These are phyloP conservation scores for Oedothorax gibbosus DNA, from an alignment of 1,140 invertebrate genomes.

Conservation along the genomic window DNA sequence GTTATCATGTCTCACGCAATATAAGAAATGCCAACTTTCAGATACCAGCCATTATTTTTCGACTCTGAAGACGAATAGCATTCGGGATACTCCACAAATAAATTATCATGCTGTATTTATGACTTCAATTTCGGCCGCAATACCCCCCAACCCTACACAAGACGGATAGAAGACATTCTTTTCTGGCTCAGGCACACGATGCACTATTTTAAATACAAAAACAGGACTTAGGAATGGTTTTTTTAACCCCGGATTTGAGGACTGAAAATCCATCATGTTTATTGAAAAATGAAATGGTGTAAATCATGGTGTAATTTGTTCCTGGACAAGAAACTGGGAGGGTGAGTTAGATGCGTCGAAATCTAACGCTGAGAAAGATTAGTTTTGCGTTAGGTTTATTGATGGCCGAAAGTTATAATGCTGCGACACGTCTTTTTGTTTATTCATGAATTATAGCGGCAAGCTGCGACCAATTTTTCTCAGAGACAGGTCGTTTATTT, in stretches of 20 bases:
- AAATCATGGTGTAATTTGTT: conserved; percentile 11
- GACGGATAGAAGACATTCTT: conserved; percentile 38
- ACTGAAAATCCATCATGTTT: conserved; percentile 44
- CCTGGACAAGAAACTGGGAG: conserved; percentile 23
- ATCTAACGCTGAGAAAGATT: conserved; percentile 38
- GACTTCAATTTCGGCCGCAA: conserved; percentile 43
- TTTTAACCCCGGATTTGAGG: conserved; percentile 52
- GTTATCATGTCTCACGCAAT: conserved; percentile 52
- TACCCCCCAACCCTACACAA: conserved; percentile 11
- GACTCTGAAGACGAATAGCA: conserved; percentile 22
- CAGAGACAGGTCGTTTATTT: conserved; percentile 15
- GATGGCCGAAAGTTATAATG: conserved; percentile 34
- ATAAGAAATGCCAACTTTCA: conserved; percentile 9
- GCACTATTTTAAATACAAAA: conserved; percentile 38
- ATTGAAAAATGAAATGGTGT: conserved; percentile 42
- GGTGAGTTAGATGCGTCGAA: conserved; percentile 39
- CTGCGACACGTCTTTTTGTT: conserved; percentile 19
- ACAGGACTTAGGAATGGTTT: conserved; percentile 30
- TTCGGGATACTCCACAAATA: conserved; percentile 23
- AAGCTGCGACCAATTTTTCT: conserved; percentile 23
- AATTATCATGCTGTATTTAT: conserved; percentile 48
- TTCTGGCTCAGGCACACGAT: background rate
- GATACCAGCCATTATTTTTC: conserved; percentile 37
- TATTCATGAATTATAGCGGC: conserved; percentile 14
- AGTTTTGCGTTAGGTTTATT: conserved; percentile 29